phyloP scores from a whole-genome alignment of 2,113 vertebrate species.

The Hypanus sabinus region DNA sequence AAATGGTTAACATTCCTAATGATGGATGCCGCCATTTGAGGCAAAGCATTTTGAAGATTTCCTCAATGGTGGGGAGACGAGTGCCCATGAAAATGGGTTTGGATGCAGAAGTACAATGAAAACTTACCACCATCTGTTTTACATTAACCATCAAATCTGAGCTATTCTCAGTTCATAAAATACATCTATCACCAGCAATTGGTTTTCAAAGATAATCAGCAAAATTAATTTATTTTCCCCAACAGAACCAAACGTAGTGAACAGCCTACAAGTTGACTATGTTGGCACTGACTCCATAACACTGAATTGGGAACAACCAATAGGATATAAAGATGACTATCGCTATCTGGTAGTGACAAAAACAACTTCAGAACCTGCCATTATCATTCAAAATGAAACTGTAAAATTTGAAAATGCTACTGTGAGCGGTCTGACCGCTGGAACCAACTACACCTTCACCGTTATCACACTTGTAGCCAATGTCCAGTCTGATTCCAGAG shows the following conservation, averaged over 20 bases:
- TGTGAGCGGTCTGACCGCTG: neutral
- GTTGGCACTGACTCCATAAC: slow-evolving; percentile 30
- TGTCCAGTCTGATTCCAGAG: neutral
- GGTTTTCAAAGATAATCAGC: no score
- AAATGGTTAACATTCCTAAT: no score
- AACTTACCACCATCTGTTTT: no score
- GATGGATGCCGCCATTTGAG: no score
- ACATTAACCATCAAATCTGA: no score
- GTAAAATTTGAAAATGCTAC: neutral
- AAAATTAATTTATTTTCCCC: no score
- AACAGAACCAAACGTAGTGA: neutral
- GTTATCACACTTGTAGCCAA: neutral
- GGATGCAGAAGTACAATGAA: no score
- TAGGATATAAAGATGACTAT: slow-evolving; percentile 41
- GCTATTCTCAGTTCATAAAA: no score
- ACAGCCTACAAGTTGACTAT: neutral
- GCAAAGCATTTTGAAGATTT: no score
- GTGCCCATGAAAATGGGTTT: no score
- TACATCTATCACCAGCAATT: no score
- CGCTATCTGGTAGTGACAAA: slow-evolving; percentile 37
- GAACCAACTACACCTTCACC: neutral
- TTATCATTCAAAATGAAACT: neutral
- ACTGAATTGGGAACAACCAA: slow-evolving; percentile 49
- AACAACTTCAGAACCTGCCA: neutral
- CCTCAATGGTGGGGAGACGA: no score